A percentile compares a stretch with the other conserved stretches of the same genome.
Evolutionary conservation across 2,113 vertebrate genomes (phyloP).

Genomic region (Myiozetetes cayanensis): DNA sequence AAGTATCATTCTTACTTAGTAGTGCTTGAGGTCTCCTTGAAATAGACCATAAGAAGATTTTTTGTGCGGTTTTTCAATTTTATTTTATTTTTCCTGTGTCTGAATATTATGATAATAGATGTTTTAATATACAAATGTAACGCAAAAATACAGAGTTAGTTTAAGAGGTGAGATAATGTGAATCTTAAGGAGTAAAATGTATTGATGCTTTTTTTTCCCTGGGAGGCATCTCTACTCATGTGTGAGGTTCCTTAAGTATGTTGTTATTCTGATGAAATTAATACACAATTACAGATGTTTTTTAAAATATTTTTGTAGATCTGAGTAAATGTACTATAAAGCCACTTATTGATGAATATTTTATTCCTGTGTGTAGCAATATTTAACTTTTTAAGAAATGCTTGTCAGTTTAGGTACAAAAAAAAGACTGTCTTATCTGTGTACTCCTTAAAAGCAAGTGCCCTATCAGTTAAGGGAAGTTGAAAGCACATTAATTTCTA

Average conservation of each 20-base stretch:
- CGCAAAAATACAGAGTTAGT: not conserved
- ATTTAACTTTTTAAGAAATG: not conserved
- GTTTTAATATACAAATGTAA: not conserved
- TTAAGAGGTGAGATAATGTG: not conserved
- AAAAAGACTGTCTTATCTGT: not conserved
- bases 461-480: not conserved
- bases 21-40: not conserved
- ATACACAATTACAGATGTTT: not conserved
- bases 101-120: not conserved
- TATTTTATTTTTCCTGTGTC: not conserved
- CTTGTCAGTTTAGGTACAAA: not conserved
- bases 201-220: not conserved
- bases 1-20: rapidly evolving
- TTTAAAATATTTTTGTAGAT: not conserved
- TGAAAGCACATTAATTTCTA: not conserved
- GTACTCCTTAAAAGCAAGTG: not conserved
- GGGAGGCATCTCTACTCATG: not conserved
- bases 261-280: not conserved
- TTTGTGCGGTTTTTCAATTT: not conserved
- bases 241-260: not conserved
- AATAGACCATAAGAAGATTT: not conserved
- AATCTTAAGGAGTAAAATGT: not conserved
- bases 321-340: not conserved
- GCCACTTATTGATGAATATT: not conserved
- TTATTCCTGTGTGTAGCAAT: not conserved